Percentiles rank a stretch among this genome's conserved stretches.
These are phyloP conservation scores for Agrotis ipsilon DNA, from an alignment of 2,888 invertebrate genomes.

Conservation along the genomic window DNA sequence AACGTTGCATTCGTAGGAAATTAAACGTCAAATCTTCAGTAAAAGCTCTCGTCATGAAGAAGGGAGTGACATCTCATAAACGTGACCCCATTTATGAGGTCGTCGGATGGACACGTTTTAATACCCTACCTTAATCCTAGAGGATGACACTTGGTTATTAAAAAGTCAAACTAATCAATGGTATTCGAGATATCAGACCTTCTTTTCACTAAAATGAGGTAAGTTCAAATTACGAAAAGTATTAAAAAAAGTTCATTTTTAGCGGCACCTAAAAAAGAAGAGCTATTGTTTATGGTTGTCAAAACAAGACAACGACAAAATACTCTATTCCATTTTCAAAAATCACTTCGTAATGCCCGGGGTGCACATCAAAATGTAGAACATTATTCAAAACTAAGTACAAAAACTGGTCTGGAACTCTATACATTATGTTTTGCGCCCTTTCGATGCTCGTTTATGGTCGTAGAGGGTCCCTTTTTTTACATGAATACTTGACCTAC, in stretches of 20 bases:
- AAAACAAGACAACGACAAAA: background rate
- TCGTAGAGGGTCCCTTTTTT: conserved; percentile 39
- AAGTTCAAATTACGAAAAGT: background rate
- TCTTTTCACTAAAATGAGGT: background rate
- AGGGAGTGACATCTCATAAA: conserved; percentile 16
- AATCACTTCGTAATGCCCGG: background rate
- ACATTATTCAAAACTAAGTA: conserved; percentile 1
- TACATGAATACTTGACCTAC: conserved; percentile 57
- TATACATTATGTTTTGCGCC: conserved; percentile 4
- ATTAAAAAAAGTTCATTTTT: background rate
- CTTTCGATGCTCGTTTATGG: conserved; percentile 26
- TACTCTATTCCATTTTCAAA: conserved; percentile 28
- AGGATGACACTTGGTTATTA: conserved; percentile 6
- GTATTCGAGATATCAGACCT: background rate
- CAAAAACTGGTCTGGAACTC: conserved; percentile 22
- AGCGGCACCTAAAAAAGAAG: background rate
- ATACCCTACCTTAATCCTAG: background rate
- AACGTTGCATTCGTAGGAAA: conserved; percentile 20
- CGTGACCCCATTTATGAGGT: conserved; percentile 18
- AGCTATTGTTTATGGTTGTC: too few species aligned
- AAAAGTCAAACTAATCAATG: background rate
- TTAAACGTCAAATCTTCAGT: conserved; percentile 28
- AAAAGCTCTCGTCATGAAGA: background rate
- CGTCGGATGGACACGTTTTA: background rate
- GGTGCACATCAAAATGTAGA: conserved; percentile 2